These are phyloP conservation scores for Penaeus indicus DNA, from an alignment of 1,140 invertebrate species.

Conservation along the genomic window DNA sequence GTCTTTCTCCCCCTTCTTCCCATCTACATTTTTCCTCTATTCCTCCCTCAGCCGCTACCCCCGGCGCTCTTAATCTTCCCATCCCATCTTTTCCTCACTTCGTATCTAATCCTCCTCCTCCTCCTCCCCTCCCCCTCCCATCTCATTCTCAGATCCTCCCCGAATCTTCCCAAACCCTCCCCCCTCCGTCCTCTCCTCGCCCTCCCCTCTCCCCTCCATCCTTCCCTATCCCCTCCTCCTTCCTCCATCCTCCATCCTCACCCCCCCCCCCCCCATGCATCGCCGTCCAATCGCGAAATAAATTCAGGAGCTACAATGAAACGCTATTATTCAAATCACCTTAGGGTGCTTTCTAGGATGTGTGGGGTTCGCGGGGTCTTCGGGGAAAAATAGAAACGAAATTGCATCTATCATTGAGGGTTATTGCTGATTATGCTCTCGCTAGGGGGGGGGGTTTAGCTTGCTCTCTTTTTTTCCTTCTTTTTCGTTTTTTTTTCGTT, in stretches of 20 bases:
- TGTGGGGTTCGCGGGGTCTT: constrained; percentile 7
- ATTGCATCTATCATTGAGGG: constrained; percentile 51
- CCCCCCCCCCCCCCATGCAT: constrained; percentile 27
- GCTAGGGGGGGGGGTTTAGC: background rate
- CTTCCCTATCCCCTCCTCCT: background rate
- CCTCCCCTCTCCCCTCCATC: background rate
- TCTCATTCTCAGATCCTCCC: background rate
- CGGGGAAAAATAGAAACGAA: constrained; percentile 35
- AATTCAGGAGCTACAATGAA: constrained; percentile 60
- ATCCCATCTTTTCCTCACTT: background rate
- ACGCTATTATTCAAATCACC: constrained; percentile 64
- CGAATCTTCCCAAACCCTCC: background rate
- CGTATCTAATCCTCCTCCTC: constrained; percentile 3
- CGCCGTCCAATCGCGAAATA: constrained; percentile 59
- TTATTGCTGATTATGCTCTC: constrained; percentile 49
- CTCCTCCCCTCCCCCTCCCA: background rate
- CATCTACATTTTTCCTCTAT: background rate
- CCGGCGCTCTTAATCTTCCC: background rate
- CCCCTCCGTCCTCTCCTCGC: background rate
- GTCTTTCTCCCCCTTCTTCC: background rate
- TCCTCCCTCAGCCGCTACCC: constrained; percentile 26
- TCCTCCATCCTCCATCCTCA: background rate
- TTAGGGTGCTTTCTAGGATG: constrained; percentile 47
- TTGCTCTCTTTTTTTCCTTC: too few relatives aligned
- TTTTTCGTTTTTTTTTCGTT: background rate